Evolutionary conservation across 2,113 vertebrate genomes (phyloP), one percentile per base, ranked within the genome.

Genomic region (Chaetura pelagica): DNA sequence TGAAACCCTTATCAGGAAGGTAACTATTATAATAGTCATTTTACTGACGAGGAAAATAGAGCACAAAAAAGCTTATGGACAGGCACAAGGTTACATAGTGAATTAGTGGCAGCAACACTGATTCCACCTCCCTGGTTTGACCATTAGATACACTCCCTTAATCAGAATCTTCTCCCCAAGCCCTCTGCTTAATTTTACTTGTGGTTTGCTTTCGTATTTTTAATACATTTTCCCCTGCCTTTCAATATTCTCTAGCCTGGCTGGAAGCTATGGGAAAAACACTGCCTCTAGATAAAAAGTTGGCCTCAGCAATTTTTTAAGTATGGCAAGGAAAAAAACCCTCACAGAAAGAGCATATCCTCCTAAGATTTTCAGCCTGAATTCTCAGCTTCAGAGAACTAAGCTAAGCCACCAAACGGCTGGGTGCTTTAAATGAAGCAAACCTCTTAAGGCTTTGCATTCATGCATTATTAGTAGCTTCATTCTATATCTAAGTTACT

Each of bases 401-500:
- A 84, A 95, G 89, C 84, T 95, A 94, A 96, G 95, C 93, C 87
- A 95, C 40, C 0, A 0, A 79, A 62, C 40, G 91, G 61, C 91
- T 93, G 93, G 93, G 89, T 97, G 94, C 89, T 96, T 97, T 91
- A 93, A 69, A 66, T 2, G 91, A 91, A 83, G 87, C 73, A 87
- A 95, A 95, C 89, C 95, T 97, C 94, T 91, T 94, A 95, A 79
- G 91, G 89, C 87, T 96, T 96, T 96, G 94, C 95, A 97, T 96
- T 97, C 89, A 97, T 96, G 91, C 96, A 94, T 97, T 97, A 97
- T 96, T 95, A 97, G 96, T 51, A 93, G 84, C 74, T 96, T 93
- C 93, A 94, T 91, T 96, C 89, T 93, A 82, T 89, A 94, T 87
- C 93, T 96, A 76, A 96, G 93, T 91, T 94, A 89, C 95, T 96